phyloP scores from a whole-genome alignment of 2,888 invertebrate genomes.

The Stenolophus ochropezus region DNA sequence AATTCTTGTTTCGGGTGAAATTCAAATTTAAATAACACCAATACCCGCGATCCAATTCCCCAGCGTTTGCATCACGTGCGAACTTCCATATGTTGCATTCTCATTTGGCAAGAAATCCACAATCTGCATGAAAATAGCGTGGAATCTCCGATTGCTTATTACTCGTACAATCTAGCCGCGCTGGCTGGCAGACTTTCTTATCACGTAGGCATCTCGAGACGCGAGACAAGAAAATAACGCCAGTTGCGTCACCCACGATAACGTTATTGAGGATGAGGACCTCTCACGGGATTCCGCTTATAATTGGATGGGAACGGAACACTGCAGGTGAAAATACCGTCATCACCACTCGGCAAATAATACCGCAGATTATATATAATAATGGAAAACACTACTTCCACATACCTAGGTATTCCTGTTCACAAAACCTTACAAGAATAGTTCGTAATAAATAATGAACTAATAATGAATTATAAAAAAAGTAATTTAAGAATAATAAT shows the following conservation, averaged over 20 bases:
- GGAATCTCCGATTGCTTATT: slow-evolving; percentile 15
- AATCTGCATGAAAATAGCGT: slow-evolving; percentile 13
- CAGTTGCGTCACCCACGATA: background rate
- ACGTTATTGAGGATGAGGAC: slow-evolving; percentile 38
- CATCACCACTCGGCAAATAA: too few relatives aligned
- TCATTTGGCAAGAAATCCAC: slow-evolving; percentile 9
- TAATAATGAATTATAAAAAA: too few relatives aligned
- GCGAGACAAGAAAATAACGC: slow-evolving; percentile 10
- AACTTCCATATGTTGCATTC: slow-evolving; percentile 16
- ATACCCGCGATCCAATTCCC: too few relatives aligned
- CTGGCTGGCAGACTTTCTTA: background rate
- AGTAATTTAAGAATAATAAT: too few relatives aligned
- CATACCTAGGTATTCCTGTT: too few relatives aligned
- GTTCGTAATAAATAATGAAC: too few relatives aligned
- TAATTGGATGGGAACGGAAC: slow-evolving; percentile 43
- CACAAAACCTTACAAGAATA: too few relatives aligned
- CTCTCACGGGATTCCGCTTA: slow-evolving; percentile 36
- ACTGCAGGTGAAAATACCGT: background rate
- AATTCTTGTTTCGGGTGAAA: too few relatives aligned
- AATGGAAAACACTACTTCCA: background rate
- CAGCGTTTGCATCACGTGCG: background rate
- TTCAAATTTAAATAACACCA: too few relatives aligned
- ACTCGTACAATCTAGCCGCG: background rate
- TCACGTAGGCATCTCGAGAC: slow-evolving; percentile 17
- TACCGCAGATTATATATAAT: background rate